A percentile compares a stretch with the other conserved stretches of the same genome.
phyloP scores from a whole-genome alignment of 1,140 invertebrate species.

The Rhynchophorus ferrugineus region DNA sequence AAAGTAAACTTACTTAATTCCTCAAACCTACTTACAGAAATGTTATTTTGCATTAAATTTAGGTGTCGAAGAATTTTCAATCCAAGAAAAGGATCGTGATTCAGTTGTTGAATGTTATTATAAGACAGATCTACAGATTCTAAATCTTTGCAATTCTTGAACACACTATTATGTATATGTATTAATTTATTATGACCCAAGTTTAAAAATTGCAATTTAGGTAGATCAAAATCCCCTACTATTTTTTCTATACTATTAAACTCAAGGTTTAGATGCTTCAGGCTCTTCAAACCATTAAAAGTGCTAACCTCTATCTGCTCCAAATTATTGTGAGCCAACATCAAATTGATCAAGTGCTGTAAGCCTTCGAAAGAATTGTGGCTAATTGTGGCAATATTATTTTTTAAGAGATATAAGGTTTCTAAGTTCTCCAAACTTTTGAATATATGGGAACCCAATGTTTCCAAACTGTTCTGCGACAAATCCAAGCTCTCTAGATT shows the following conservation, averaged over 20 bases:
- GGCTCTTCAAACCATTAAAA: neutral
- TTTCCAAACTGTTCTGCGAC: neutral
- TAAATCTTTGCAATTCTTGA: neutral
- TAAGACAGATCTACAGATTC: neutral
- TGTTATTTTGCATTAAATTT: neutral
- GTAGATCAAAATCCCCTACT: neutral
- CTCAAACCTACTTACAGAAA: neutral
- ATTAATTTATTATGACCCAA: neutral
- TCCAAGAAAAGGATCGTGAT: neutral
- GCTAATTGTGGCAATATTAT: neutral
- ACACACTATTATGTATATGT: neutral
- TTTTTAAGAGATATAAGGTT: neutral
- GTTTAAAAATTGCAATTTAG: neutral
- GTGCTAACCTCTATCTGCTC: neutral
- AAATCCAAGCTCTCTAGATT: neutral
- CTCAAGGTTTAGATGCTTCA: neutral
- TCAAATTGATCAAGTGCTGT: neutral
- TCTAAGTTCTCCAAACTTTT: neutral
- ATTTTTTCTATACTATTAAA: neutral
- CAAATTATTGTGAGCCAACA: slow-evolving; percentile 1
- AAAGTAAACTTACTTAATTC: neutral
- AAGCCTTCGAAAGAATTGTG: neutral
- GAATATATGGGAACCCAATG: neutral
- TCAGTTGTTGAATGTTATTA: neutral
- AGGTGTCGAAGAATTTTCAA: neutral